phyloP scores from a whole-genome alignment of 2,113 vertebrate species.

The Varanus komodoensis region DNA sequence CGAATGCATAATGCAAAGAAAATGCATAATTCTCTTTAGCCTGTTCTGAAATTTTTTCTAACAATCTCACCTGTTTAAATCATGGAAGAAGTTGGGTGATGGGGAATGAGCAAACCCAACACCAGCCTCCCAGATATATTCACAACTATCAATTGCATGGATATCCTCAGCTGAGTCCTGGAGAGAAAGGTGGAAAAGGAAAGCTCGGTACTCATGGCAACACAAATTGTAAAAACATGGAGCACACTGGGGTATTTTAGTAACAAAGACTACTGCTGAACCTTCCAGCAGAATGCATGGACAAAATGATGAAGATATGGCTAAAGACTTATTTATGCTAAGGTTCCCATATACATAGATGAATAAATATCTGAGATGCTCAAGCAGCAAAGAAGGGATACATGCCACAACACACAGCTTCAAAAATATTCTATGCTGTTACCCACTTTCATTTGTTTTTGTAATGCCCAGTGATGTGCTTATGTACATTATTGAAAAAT shows the following conservation, averaged over 20 bases:
- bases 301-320: neutral
- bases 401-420: neutral
- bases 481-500: neutral
- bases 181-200: neutral
- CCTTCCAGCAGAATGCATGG: neutral
- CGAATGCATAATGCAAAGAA: neutral
- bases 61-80: constrained; percentile 92
- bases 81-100: constrained; percentile 92
- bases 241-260: neutral
- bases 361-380: neutral
- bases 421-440: neutral
- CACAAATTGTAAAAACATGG: neutral
- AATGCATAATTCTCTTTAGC: neutral
- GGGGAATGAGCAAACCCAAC: constrained; percentile 98
- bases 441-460: neutral
- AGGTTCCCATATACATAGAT: neutral
- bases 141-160: constrained; percentile 96
- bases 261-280: neutral
- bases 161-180: constrained; percentile 94
- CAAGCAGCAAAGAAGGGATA: neutral
- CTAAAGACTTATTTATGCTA: neutral
- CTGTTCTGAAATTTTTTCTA: neutral
- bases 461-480: neutral
- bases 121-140: constrained; percentile 99
- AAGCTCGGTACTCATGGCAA: constrained; percentile 1